Conservation (phyloP, 2,888 invertebrate species). For the Ryuthela nishihirai region DNA sequence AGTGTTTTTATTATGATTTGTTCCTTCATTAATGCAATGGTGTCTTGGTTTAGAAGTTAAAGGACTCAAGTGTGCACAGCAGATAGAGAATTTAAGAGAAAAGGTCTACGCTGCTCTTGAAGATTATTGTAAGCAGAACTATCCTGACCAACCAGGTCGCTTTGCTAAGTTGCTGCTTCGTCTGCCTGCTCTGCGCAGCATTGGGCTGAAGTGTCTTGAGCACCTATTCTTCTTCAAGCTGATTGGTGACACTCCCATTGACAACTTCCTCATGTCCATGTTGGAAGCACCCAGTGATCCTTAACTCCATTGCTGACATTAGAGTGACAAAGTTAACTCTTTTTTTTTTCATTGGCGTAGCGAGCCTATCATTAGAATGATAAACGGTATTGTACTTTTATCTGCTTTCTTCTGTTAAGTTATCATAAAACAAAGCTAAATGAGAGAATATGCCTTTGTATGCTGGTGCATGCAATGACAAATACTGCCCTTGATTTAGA, state of each 20-base stretch:
- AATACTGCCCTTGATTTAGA: no score
- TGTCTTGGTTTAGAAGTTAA: conserved; percentile 70
- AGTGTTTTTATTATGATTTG: no score
- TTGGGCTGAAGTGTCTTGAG: conserved; percentile 90
- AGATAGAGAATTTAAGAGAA: conserved; percentile 83
- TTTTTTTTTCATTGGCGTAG: no score
- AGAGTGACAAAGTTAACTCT: no score
- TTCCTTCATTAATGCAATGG: no score
- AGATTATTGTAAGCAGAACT: conserved; percentile 83
- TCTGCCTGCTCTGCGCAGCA: conserved; percentile 81
- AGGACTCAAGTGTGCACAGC: conserved; percentile 74
- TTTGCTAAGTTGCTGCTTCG: conserved; percentile 91
- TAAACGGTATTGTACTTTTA: no score
- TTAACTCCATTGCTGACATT: no score
- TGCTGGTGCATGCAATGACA: no score
- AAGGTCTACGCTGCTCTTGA: conserved; percentile 93
- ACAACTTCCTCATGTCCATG: conserved; percentile 77
- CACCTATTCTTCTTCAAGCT: conserved; percentile 92
- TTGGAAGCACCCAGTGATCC: conserved; percentile 58
- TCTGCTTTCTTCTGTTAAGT: no score
- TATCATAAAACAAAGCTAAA: no score
- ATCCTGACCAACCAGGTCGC: conserved; percentile 87
- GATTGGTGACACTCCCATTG: conserved; percentile 79
- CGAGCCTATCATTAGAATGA: no score
- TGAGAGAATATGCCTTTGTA: no score